Evolutionary conservation across 2,888 invertebrate genomes (phyloP).

Genomic region (Idaea straminata): DNA sequence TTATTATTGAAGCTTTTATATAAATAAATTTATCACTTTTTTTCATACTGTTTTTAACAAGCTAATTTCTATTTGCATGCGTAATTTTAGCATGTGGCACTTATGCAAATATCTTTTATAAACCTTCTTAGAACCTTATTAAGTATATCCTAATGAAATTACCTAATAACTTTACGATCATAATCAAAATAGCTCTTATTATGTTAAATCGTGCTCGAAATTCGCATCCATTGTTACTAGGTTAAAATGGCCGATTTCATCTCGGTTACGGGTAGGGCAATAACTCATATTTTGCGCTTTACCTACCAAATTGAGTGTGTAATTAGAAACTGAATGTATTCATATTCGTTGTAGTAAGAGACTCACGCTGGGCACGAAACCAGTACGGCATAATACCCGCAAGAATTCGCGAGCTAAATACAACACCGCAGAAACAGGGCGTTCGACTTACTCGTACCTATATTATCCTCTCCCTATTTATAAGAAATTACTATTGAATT

Average conservation of each 20-base stretch:
- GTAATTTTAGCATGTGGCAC: background rate
- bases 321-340: constrained; percentile 70
- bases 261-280: constrained; percentile 65
- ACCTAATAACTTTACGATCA: constrained; percentile 57
- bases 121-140: constrained; percentile 27
- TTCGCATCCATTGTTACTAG: constrained; percentile 52
- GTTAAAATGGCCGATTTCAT: constrained; percentile 68
- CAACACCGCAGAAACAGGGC: constrained; percentile 77
- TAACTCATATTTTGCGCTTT: constrained; percentile 72
- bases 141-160: constrained; percentile 45
- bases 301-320: constrained; percentile 76
- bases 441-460: constrained; percentile 40
- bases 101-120: background rate
- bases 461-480: constrained; percentile 67
- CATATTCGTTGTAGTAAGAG: constrained; percentile 50
- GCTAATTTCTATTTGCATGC: background rate
- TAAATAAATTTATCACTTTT: no score
- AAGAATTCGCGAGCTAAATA: constrained; percentile 74
- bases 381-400: constrained; percentile 68
- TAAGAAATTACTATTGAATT: constrained; percentile 77
- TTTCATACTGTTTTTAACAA: background rate
- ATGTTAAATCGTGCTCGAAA: constrained; percentile 53
- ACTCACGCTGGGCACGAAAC: constrained; percentile 73
- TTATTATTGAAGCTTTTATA: no score
- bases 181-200: constrained; percentile 51